These are phyloP conservation scores for Anthopleura xanthogrammica DNA, from an alignment of 92 coral and sea anemone genomes.

Conservation along the genomic window DNA sequence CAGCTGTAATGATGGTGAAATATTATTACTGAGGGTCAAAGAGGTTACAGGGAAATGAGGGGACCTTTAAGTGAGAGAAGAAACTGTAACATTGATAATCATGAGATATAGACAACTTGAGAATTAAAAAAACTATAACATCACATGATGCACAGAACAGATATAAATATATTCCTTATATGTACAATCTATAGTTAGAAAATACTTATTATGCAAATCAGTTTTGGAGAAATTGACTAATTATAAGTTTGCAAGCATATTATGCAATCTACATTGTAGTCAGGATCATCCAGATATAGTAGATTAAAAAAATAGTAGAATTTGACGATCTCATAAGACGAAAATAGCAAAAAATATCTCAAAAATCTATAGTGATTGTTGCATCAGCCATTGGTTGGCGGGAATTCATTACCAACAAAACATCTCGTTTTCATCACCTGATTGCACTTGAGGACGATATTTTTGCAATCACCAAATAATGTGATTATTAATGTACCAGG, in stretches of 20 bases:
- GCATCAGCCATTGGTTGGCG: not conserved
- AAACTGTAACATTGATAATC: not conserved
- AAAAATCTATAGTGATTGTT: not conserved
- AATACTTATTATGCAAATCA: not conserved
- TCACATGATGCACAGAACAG: not conserved
- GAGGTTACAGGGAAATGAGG: not conserved
- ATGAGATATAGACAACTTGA: not conserved
- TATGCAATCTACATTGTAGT: not conserved
- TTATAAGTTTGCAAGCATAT: not conserved
- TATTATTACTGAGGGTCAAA: not conserved
- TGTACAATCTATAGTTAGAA: not conserved
- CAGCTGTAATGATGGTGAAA: no score
- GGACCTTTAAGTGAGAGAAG: no score
- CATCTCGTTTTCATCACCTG: not conserved
- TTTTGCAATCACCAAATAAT: not conserved
- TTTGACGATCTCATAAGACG: not conserved
- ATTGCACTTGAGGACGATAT: not conserved
- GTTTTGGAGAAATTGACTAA: not conserved
- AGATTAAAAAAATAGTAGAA: not conserved
- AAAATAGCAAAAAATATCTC: not conserved
- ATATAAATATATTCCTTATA: not conserved
- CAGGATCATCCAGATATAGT: not conserved
- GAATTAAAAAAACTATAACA: not conserved
- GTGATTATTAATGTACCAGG: not conserved
- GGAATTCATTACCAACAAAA: not conserved